These are phyloP conservation scores for Melinaea marsaeus DNA, from an alignment of 2,888 invertebrate genomes.

Conservation along the genomic window DNA sequence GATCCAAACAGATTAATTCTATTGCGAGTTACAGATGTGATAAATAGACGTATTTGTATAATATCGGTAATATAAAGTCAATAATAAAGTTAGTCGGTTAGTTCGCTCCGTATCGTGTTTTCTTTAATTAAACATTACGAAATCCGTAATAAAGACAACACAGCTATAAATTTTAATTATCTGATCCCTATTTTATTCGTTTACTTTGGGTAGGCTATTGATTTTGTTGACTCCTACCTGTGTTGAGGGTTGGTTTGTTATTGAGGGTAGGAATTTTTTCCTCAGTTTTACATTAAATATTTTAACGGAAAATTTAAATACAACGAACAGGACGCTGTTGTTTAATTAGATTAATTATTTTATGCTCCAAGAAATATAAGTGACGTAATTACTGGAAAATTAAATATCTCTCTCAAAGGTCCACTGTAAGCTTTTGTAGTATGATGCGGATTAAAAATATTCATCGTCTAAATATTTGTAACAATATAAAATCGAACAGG, in stretches of 20 bases:
- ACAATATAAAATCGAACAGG: too few species aligned
- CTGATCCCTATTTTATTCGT: slow-evolving; percentile 8
- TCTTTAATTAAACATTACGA: slow-evolving; percentile 15
- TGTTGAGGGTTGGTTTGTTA: slow-evolving; percentile 12
- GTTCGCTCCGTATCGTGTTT: not conserved
- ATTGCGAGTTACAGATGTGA: too few species aligned
- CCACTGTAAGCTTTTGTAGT: too few species aligned
- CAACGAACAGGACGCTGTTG: too few species aligned
- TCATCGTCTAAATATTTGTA: too few species aligned
- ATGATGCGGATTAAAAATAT: too few species aligned
- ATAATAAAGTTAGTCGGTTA: not conserved
- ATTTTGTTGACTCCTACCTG: slow-evolving; percentile 19
- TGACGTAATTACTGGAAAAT: too few species aligned
- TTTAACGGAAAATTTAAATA: too few species aligned
- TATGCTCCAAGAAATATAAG: too few species aligned
- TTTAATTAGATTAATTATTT: too few species aligned
- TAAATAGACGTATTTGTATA: not conserved
- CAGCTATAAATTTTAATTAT: slow-evolving; percentile 25
- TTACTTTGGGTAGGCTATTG: slow-evolving; percentile 10
- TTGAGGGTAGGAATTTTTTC: slow-evolving; percentile 11
- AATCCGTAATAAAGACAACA: slow-evolving; percentile 19
- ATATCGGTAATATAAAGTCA: not conserved
- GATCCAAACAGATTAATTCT: too few species aligned
- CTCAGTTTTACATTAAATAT: not conserved
- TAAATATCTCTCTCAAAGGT: too few species aligned